Evolutionary conservation across 2,797 vertebrate species (phyloP).

Genomic region (Naso thynnoides): DNA sequence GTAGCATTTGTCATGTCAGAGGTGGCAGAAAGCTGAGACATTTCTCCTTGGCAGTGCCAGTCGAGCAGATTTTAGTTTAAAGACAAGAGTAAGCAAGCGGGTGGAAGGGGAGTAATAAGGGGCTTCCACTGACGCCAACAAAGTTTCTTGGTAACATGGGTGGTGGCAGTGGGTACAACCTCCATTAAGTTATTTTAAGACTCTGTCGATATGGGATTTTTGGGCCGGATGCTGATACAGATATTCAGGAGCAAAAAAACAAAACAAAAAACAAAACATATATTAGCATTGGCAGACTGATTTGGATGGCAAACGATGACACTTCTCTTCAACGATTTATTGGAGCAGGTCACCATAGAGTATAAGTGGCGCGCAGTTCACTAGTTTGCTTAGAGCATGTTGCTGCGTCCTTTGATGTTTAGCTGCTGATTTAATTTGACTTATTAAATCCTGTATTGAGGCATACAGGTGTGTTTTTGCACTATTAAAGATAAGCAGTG

Average conservation of each 20-base stretch:
- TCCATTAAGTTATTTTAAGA: too few species aligned
- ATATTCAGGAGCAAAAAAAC: too few species aligned
- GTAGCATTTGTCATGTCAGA: constrained; percentile 43
- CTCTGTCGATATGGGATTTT: too few species aligned
- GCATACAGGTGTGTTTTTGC: constrained; percentile 11
- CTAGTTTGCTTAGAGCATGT: not conserved
- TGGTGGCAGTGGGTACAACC: constrained; percentile 6
- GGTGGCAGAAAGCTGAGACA: constrained; percentile 30
- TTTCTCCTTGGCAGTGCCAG: constrained; percentile 25
- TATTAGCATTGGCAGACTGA: not conserved
- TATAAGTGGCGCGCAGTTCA: not conserved
- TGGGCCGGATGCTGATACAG: too few species aligned
- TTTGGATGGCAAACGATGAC: not conserved
- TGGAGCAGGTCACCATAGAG: constrained; percentile 19
- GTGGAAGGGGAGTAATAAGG: not conserved
- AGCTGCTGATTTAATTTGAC: constrained; percentile 17
- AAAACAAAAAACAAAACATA: too few species aligned
- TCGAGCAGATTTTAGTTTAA: constrained; percentile 36
- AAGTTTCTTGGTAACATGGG: constrained; percentile 11
- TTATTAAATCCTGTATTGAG: constrained; percentile 8
- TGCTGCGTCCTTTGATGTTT: constrained; percentile 15
- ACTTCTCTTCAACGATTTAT: constrained; percentile 2
- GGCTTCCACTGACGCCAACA: constrained; percentile 5
- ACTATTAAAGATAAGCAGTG: constrained; percentile 2
- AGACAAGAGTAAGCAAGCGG: not conserved